phyloP scores from a whole-genome alignment of 2,797 vertebrate genomes.

The Centroberyx gerrardi region DNA sequence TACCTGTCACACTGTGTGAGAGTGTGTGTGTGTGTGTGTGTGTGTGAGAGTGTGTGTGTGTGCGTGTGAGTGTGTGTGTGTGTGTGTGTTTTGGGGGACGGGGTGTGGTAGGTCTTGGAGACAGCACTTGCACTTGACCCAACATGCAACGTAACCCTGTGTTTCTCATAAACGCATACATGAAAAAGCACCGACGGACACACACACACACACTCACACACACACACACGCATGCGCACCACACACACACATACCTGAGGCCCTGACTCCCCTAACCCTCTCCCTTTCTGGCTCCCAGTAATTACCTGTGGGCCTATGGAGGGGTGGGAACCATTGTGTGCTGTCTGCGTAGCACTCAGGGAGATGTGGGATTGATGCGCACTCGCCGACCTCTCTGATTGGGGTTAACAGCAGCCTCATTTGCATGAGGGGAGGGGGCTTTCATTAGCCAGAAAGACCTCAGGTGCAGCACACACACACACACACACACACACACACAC shows the following conservation, averaged over 20 bases:
- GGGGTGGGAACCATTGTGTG: slow-evolving; percentile 63
- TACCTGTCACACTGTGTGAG: slow-evolving; percentile 59
- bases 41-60: slow-evolving; percentile 20
- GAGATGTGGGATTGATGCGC: slow-evolving; percentile 74
- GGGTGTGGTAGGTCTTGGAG: slow-evolving; percentile 39
- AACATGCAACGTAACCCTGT: slow-evolving; percentile 52
- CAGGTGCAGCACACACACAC: slow-evolving; percentile 62
- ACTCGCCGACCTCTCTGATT: slow-evolving; percentile 82
- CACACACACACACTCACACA: slow-evolving; percentile 18
- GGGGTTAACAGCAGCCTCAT: slow-evolving; percentile 86
- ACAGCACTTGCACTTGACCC: slow-evolving; percentile 67
- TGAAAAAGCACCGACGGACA: not conserved
- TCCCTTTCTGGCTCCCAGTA: slow-evolving; percentile 61
- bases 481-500: slow-evolving; percentile 47
- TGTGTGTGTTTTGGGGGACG: slow-evolving; percentile 38
- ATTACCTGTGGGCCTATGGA: slow-evolving; percentile 74
- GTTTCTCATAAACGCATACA: slow-evolving; percentile 57
- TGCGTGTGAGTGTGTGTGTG: slow-evolving; percentile 26
- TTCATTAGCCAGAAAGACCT: slow-evolving; percentile 76
- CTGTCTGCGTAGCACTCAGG: slow-evolving; percentile 49
- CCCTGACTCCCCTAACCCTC: slow-evolving; percentile 50
- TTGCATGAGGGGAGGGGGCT: slow-evolving; percentile 81
- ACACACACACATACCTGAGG: slow-evolving; percentile 48
- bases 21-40: not conserved
- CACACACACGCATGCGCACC: slow-evolving; percentile 33